Percentiles rank a stretch among this genome's conserved stretches.
These are phyloP conservation scores for Phlogophora meticulosa DNA, from an alignment of 2,888 invertebrate species.

Conservation along the genomic window DNA sequence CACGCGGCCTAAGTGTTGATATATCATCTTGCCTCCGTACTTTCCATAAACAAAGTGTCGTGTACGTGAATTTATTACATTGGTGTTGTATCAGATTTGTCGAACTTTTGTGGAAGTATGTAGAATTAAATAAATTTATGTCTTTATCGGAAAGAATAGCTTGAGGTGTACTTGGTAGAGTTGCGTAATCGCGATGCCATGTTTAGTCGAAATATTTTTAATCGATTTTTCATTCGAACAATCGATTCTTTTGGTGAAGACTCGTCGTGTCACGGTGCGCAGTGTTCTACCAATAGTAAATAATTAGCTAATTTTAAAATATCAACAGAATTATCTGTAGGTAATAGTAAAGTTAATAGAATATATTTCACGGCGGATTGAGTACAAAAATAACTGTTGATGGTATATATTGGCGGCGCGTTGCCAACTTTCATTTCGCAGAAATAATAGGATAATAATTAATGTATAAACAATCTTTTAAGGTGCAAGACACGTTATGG, in stretches of 20 bases:
- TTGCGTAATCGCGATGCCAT: conserved; percentile 7
- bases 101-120: conserved; percentile 29
- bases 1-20: conserved; percentile 16
- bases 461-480: conserved; percentile 35
- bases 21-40: conserved; percentile 52
- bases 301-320: conserved; percentile 57
- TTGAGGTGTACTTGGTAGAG: conserved; percentile 37
- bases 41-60: conserved; percentile 39
- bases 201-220: background rate
- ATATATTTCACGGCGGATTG: conserved; percentile 49
- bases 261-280: conserved; percentile 9
- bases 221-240: conserved; percentile 12
- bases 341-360: conserved; percentile 35
- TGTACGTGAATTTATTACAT: conserved; percentile 44
- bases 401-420: conserved; percentile 46
- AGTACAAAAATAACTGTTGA: conserved; percentile 59
- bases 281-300: conserved; percentile 42
- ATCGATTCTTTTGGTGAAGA: conserved; percentile 3
- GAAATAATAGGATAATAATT: conserved; percentile 63
- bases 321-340: conserved; percentile 19
- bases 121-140: conserved; percentile 47
- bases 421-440: conserved; percentile 46
- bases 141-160: conserved; percentile 45
- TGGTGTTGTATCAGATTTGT: conserved; percentile 25
- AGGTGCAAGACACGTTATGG: conserved; percentile 43